Conservation (phyloP, 2,113 vertebrate genomes). For the Passer domesticus region DNA sequence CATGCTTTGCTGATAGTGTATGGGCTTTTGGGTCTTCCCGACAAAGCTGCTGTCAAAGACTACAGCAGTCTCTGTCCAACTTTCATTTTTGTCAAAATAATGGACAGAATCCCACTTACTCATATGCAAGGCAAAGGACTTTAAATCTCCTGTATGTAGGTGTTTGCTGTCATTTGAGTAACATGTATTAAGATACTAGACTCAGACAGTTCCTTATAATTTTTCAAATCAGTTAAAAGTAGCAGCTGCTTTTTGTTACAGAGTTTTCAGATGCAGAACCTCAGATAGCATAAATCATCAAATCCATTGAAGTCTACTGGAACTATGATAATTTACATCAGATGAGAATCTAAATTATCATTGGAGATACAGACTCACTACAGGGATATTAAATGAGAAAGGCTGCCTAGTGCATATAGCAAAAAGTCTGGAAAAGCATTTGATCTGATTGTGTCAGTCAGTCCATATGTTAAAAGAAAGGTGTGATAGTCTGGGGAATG, state of each 20-base stretch:
- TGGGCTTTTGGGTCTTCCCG: background rate
- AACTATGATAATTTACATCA: constrained; percentile 9
- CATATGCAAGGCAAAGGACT: background rate
- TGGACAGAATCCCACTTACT: background rate
- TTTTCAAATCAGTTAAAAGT: background rate
- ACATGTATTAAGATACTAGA: background rate
- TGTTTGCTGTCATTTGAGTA: background rate
- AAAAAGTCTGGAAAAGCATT: background rate
- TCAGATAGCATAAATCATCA: constrained; percentile 18
- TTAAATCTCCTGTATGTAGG: background rate
- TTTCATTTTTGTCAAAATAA: background rate
- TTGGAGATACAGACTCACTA: background rate
- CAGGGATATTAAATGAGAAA: background rate
- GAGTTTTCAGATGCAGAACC: background rate
- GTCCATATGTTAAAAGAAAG: background rate
- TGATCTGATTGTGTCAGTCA: background rate
- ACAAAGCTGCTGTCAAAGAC: background rate
- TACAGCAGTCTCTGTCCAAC: background rate
- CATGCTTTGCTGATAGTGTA: background rate
- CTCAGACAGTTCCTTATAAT: background rate
- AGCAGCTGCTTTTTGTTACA: constrained; percentile 4
- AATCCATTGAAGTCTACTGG: background rate
- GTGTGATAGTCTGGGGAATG: background rate
- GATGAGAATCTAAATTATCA: background rate
- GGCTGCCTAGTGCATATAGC: background rate